Evolutionary conservation across 92 coral and sea anemone genomes (phyloP), one percentile per base, ranked within the genome.

Genomic region (Isaurus tuberculatus): DNA sequence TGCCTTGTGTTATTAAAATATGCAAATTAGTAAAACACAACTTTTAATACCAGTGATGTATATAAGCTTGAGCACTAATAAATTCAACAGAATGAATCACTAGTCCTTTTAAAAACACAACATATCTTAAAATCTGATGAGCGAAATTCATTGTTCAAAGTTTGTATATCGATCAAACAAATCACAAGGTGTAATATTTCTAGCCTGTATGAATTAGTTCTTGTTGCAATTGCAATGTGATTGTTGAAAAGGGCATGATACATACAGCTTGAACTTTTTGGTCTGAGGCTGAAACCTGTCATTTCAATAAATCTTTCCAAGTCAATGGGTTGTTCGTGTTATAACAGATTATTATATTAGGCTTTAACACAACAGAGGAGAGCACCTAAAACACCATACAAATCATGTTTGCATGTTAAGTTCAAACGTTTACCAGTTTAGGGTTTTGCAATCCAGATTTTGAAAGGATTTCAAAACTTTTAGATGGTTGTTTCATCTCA

Each of bases 91-190:
- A 25, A 75, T 75, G 63, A 23, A 49, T 64, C 31, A 32, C 36
- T 26, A 25, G 19, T 30, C 65, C 57, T 75, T 48, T 75, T 48
- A 75, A 75, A 75, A 75, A 48, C 81, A 75, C 67, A 78, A 78
- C 70, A 78, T 53, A 78, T 66, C 83, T 55, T 78, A 69, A 78
- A 57, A 78, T 78, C 70, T 55, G 83, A 78, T 57, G 48, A 17
- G 25, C 57, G 70, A 78, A 78, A 55, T 29, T 23, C 28, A 78
- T 49, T 44, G 29, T 75, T 75, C 23, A 42, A 0, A 75, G 65
- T 75, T 75, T 17, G 36, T 48, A 48, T 75, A 75, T 48, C 28
- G 23, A 79, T 27, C 48, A 58, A 55, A 79, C 74, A 79, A 55
- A 55, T 79, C 70, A 48, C 26, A 32, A 79, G 69, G 72, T 33